phyloP scores from a whole-genome alignment of 2,113 vertebrate genomes.

The Micronycteris hirsuta region DNA sequence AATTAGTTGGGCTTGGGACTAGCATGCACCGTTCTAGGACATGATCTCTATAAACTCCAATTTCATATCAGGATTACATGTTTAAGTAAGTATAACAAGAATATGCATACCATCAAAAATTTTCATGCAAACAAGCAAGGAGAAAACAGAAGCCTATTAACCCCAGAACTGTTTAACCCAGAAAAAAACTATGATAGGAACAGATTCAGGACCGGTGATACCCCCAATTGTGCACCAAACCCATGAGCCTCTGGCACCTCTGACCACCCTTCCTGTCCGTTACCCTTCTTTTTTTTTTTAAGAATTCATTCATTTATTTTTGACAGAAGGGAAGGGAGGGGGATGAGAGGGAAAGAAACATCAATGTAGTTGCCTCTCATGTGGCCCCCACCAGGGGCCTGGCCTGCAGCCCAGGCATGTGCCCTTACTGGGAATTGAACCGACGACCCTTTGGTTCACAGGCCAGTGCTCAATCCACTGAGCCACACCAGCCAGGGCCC shows the following conservation, averaged over 20 bases:
- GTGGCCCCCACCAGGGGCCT: too few species aligned
- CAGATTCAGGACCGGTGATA: not conserved
- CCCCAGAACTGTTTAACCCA: not conserved
- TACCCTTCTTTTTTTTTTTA: not conserved
- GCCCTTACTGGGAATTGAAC: too few species aligned
- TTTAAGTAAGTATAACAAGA: slow-evolving; percentile 22
- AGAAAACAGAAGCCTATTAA: not conserved
- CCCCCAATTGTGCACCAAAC: not conserved
- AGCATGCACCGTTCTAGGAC: not conserved
- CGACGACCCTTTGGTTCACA: too few species aligned
- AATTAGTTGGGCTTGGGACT: slow-evolving; percentile 42
- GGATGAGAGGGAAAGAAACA: too few species aligned
- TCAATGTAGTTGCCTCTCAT: too few species aligned
- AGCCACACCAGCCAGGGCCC: too few species aligned
- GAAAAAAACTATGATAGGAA: not conserved
- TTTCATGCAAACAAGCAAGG: not conserved
- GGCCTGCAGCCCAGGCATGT: too few species aligned
- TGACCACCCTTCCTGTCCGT: not conserved
- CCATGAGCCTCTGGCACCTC: not conserved
- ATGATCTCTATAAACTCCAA: slow-evolving; percentile 33
- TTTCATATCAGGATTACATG: not conserved
- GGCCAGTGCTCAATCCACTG: too few species aligned
- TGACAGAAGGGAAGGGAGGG: too few species aligned
- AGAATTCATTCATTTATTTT: too few species aligned
- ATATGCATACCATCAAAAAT: slow-evolving; percentile 33